Evolutionary conservation across 2,797 vertebrate species (phyloP).

Genomic region (Sebastes matsubarae): DNA sequence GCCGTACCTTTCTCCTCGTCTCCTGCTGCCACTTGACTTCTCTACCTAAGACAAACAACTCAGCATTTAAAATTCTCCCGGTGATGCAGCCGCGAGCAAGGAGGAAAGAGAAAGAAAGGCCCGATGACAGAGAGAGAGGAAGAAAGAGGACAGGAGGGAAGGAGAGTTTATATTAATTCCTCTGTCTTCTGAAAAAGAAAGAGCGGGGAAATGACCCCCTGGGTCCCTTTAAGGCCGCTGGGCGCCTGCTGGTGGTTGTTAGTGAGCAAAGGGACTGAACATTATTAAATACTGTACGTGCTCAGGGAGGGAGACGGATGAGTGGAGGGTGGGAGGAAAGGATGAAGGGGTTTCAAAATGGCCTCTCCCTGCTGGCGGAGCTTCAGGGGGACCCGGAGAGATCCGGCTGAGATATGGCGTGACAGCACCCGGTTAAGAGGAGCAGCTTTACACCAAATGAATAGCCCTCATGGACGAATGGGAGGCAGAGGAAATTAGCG

Average conservation of each 20-base stretch:
- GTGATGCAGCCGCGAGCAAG: conserved; percentile 86
- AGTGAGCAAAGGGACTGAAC: conserved; percentile 82
- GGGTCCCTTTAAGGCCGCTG: conserved; percentile 89
- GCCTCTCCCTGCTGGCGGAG: conserved; percentile 26
- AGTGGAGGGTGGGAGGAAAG: neutral
- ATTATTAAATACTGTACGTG: conserved; percentile 87
- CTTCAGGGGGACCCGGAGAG: conserved; percentile 11
- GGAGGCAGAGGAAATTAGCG: conserved; percentile 88
- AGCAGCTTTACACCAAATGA: conserved; percentile 79
- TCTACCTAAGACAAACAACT: conserved; percentile 89
- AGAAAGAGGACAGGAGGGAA: conserved; percentile 7
- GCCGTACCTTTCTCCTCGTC: conserved; percentile 1
- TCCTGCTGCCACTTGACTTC: conserved; percentile 60
- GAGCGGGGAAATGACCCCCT: conserved; percentile 88
- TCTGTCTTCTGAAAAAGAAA: conserved; percentile 89
- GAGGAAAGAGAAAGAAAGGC: conserved; percentile 14
- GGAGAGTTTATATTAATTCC: conserved; percentile 87
- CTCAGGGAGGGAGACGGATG: conserved; percentile 71
- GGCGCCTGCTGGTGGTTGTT: conserved; percentile 83
- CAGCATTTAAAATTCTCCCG: conserved; percentile 92
- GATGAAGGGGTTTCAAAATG: conserved; percentile 44
- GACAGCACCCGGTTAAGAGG: conserved; percentile 88
- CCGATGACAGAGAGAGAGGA: conserved; percentile 14
- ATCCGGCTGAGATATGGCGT: conserved; percentile 78
- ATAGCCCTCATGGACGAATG: conserved; percentile 84